Base-by-base conservation (phyloP, 2,888 invertebrate genomes). In the Acanthacorydalis orientalis region DNA sequence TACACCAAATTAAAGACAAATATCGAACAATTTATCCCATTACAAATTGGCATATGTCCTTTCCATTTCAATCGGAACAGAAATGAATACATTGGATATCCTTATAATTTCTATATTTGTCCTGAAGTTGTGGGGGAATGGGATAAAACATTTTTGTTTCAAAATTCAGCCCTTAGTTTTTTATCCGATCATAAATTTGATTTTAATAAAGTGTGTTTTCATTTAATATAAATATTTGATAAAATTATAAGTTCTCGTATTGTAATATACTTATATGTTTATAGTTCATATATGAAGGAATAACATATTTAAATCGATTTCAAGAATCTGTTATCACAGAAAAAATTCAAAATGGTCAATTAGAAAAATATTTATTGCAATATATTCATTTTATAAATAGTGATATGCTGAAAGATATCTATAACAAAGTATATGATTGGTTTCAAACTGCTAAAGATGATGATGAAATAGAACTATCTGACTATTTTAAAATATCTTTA, bases 41-140 rank as follows among this genome's bases (percentile, higher is more conserved):
- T 79, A 1, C 83, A 87, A 66, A 67, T 83, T 50, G 85, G 84
- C 1, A 58, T 85, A 8, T 76, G 80, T 2, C 68, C 77, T 52
- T 83, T 81, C 62, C 66, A 65, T 42, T 78, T 73, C 58, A 63
- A 74, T 49, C 59, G 72, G 46, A 69, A 75, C 15, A 57, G 60
- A n/a, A 78, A 78, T 55, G 65, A 64, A 6, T 84, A 80, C 59
- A 57, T 60, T 12, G 77, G 75, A 1, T 66, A 73, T 8, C 70
- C 74, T 0, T 86, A 75, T 57, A 82, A 77, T 46, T 83, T 84
- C 61, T 78, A 80, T 58, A 61, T 83, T 11, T 72, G 77, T 53
- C 84, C 86, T 1, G 72, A 74, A 57, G 61, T 71, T 1, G 72
- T 81, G 60, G 76, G 74, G 1, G 69, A 70, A 44, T 63, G 77